Conservation (phyloP, 2,888 invertebrate species). For the Synanthedon tipuliformis region DNA sequence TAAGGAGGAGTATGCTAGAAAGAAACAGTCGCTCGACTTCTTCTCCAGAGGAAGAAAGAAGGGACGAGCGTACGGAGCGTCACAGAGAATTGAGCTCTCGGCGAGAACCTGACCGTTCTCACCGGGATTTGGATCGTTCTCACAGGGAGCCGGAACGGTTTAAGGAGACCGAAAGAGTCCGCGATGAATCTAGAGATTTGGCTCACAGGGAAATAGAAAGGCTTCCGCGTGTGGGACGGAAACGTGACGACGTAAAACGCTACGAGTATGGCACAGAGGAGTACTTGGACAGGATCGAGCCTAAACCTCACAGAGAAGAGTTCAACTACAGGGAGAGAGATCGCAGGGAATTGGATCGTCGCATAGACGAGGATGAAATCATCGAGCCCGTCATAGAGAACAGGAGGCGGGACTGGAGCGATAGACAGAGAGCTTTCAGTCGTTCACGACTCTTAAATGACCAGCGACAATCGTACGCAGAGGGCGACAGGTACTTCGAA, state of each 20-base stretch:
- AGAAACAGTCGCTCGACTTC: constrained; percentile 66
- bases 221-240: constrained; percentile 54
- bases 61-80: constrained; percentile 60
- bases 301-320: constrained; percentile 47
- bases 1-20: constrained; percentile 61
- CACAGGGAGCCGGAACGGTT: constrained; percentile 43
- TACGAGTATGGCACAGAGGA: constrained; percentile 60
- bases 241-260: constrained; percentile 53
- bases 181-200: constrained; percentile 35
- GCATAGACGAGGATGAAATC: constrained; percentile 59
- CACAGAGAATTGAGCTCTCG: constrained; percentile 53
- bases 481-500: constrained; percentile 56
- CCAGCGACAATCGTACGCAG: constrained; percentile 54
- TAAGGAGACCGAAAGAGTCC: constrained; percentile 45
- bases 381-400: constrained; percentile 59
- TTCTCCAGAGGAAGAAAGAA: constrained; percentile 65
- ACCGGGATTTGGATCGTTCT: constrained; percentile 43
- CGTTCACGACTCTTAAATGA: constrained; percentile 59
- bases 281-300: constrained; percentile 50
- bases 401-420: constrained; percentile 52
- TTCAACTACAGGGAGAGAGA: constrained; percentile 49
- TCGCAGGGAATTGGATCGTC: constrained; percentile 50
- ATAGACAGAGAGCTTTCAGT: constrained; percentile 57
- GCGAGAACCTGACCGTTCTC: constrained; percentile 58
- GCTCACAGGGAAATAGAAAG: constrained; percentile 53